A percentile compares a stretch with the other conserved stretches of the same genome.
Conservation (phyloP, 2,888 invertebrate genomes). For the Epinotia ramella region DNA sequence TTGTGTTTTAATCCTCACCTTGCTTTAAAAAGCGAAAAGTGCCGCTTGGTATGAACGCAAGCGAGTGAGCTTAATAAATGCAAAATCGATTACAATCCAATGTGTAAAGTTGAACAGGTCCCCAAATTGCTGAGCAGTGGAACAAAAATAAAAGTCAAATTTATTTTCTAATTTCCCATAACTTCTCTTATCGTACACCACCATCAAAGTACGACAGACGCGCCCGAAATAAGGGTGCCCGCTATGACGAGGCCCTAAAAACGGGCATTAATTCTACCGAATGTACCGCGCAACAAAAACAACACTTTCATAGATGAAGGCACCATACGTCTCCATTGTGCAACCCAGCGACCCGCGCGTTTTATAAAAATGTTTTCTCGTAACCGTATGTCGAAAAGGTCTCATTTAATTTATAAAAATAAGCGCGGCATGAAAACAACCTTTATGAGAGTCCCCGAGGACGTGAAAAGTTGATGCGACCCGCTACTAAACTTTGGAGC, state of each 20-base stretch:
- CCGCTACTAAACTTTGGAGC: conserved; percentile 31
- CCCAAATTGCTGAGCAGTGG: not conserved
- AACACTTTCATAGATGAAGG: conserved; percentile 42
- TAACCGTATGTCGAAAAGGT: conserved; percentile 44
- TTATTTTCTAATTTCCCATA: conserved; percentile 33
- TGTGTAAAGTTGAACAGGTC: not conserved
- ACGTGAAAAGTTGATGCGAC: conserved; percentile 33
- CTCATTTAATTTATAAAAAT: conserved; percentile 42
- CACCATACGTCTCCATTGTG: conserved; percentile 41
- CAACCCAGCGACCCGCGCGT: conserved; percentile 27
- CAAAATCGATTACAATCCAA: not conserved
- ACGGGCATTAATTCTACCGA: conserved; percentile 35
- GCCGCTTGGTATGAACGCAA: no score
- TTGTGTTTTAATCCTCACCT: not conserved
- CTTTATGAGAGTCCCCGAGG: conserved; percentile 38
- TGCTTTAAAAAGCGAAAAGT: not conserved
- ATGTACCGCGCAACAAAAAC: conserved; percentile 38
- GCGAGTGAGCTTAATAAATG: not conserved
- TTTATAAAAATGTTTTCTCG: conserved; percentile 43
- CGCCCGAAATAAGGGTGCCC: conserved; percentile 24
- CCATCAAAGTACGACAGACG: conserved; percentile 32
- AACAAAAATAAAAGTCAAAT: conserved; percentile 11
- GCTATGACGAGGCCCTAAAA: conserved; percentile 38
- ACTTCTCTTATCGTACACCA: conserved; percentile 18
- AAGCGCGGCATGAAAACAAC: conserved; percentile 30